Evolutionary conservation across 2,888 invertebrate genomes (phyloP), one percentile per base, ranked within the genome.

Genomic region (Exocentrus adspersus): DNA sequence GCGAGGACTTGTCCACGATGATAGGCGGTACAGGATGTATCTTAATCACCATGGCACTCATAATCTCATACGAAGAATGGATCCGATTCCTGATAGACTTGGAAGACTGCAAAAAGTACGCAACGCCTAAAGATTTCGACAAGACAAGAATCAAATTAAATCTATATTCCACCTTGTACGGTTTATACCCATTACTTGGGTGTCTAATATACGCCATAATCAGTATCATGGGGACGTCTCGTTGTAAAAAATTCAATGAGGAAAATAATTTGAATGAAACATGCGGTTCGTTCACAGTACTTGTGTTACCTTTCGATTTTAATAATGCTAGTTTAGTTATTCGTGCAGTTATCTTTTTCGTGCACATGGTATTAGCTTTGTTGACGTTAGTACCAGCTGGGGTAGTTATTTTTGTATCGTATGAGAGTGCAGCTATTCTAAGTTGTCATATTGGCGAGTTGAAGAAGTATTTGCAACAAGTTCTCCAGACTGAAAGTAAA

Each of bases 1-100:
- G 64, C 28, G 69, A 65, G 42, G 67, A 70, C 42, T 46, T 70
- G n/a, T 51, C 69, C 0, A 54, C 65, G 1, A 57, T 46, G 21
- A 5, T 66, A 3, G 66, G 66, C 7, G 60, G 48, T 1, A 10
- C 60, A 0, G 62, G 62, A 12, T 30, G 54, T 20, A 19, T 65
- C 3, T 28, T 46, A 5, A 59, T 12, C 16, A 51, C 14, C 24
- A 20, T 14, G 16, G 28, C 60, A 16, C 60, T 66, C 20, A 52
- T 52, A 45, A 57, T 52, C 1, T 28, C 50, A 21, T 53, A 54
- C 10, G 21, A 48, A 10, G 63, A 56, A 50, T 65, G 66, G 57
- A 48, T 46, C 2, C 6, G 41, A 6, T 57, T 68, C 17, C 60
- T 53, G 32, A 4, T 42, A 14, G 30, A 59, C 2, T 3, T 66